phyloP scores from a whole-genome alignment of 2,888 invertebrate species.

The Parasteatoda lunata region DNA sequence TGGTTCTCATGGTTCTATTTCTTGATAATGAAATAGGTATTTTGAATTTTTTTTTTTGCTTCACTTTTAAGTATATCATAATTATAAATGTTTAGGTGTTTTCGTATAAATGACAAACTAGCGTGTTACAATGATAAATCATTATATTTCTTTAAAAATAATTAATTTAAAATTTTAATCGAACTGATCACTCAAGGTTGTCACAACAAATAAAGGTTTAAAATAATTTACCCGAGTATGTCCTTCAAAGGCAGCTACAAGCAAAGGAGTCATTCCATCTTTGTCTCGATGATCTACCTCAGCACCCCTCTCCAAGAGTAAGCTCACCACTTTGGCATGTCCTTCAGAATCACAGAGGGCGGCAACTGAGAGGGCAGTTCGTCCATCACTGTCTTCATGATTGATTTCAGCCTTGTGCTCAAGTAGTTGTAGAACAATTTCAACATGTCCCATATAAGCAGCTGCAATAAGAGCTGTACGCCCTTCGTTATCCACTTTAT shows the following conservation, averaged over 20 bases:
- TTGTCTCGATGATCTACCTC: conserved; percentile 87
- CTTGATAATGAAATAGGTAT: no score
- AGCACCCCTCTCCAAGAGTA: conserved; percentile 86
- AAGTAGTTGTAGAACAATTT: conserved; percentile 87
- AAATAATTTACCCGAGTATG: conserved; percentile 82
- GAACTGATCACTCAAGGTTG: no score
- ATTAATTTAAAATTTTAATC: no score
- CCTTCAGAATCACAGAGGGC: conserved; percentile 86
- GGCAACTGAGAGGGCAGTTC: conserved; percentile 90
- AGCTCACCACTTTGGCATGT: conserved; percentile 76
- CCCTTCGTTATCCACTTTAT: conserved; percentile 76
- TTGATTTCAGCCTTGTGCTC: conserved; percentile 88
- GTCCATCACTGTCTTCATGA: conserved; percentile 89
- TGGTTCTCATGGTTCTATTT: no score
- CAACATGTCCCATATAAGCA: conserved; percentile 96
- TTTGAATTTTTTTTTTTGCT: no score
- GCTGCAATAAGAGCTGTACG: conserved; percentile 77
- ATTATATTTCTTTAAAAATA: no score
- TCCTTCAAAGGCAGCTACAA: conserved; percentile 93
- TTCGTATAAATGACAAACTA: no score
- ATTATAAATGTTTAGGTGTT: no score
- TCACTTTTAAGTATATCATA: no score
- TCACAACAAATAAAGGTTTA: no score
- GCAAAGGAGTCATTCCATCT: conserved; percentile 88
- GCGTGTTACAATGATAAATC: no score